Base-by-base conservation (phyloP, 2,888 invertebrate species). In the Dicycla oo region DNA sequence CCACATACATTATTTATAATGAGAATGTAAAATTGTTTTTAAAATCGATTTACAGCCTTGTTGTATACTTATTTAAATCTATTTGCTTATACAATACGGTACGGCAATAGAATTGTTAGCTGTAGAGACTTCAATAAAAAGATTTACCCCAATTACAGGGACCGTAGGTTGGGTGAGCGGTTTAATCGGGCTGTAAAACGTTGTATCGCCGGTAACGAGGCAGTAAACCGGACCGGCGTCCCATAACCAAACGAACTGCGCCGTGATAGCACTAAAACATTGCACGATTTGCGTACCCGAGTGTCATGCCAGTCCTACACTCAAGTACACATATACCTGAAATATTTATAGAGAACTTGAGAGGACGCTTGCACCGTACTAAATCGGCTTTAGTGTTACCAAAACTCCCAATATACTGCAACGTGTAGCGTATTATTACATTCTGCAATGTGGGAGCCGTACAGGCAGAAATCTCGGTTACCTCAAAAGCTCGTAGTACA, bases 111-210 rank as follows among this genome's bases (percentile, higher is more conserved):
- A 85, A 86, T 85, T 78, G 74, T 76, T 83, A 75, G 71, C 76
- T 79, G 63, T 80, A 86, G 82, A 87, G 87, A 85, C 77, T 80
- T 85, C 90, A 92, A 90, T 92, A 92, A 92, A 93, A 93, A 93
- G 92, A 94, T 93, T 92, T 92, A 92, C 91, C 93, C 91, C 93
- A 94, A 94, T 94, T 93, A 93, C 90, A 86, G 91, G 85, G 88
- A 90, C 88, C 89, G 90, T 89, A 90, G 91, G 91, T 90, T 90
- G 91, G 88, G 87, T 88, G 88, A 88, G 90, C 91, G 91, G 91
- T 93, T 92, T 93, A 93, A 94, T 94, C 92, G 92, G 88, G 92
- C 88, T 91, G 92, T 95, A 95, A 95, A 95, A 95, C 92, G 89
- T 88, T 85, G 90, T 89, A 91, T 89, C 89, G 91, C 87, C 91